Base-by-base conservation (phyloP, 2,113 vertebrate genomes). In the Ameiurus melas region DNA sequence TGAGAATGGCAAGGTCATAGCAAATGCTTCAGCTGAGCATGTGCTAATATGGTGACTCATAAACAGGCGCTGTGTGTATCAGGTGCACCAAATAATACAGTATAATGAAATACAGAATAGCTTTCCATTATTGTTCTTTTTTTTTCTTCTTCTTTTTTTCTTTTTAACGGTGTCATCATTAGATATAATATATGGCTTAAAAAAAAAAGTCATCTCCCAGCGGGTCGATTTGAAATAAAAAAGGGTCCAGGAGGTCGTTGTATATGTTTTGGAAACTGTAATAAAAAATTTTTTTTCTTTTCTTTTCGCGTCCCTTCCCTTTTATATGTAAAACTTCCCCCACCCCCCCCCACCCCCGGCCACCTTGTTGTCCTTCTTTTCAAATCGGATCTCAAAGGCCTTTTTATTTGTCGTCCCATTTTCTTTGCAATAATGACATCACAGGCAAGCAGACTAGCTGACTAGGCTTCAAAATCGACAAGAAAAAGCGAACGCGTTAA, bases 101-200 rank as follows among this genome's bases (percentile, higher is more conserved):
- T 97, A 98, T 99, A 99, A 99, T 99, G 98, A 99, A 99, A 99
- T 99, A 98, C 98, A 98, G 97, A 98, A 98, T 97, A 97, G 98
- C 97, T 98, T 99, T 99, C 97, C 97, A 98, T 99, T 99, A 99
- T 98, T 99, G 98, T 99, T 98, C 96, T 75, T 90, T 97, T 39
- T 60, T 77, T 47, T 51, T 73, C 66, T 90, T 97, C 36, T 60
- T 77, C 27, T 27, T 73, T 14, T 22, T 47, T 75, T 47, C 25
- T 77, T 80, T 99, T 99, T 99, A 98, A 99, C 96, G 96, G 97
- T 98, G 98, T 98, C 97, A 96, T 99, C 98, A 99, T 99, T 99
- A 99, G 97, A 95, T 97, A 95, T 99, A 98, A 99, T 99, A 98
- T 99, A 99, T 98, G 97, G 98, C 92, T 97, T 97, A 47, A 96